phyloP scores from a whole-genome alignment of 2,113 vertebrate genomes.

The Gobio gobio region DNA sequence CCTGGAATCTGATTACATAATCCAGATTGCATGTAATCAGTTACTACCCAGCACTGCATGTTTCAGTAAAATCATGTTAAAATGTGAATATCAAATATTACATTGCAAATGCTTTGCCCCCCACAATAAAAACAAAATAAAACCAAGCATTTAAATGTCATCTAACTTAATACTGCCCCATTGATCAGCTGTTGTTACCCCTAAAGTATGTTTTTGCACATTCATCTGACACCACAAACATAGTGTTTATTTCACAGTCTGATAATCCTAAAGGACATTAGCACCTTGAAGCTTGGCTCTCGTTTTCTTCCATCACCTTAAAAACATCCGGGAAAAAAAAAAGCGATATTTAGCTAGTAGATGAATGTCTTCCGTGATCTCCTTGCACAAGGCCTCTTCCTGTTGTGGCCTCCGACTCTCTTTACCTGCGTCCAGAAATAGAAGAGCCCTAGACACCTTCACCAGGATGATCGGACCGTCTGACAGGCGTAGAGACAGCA shows the following conservation, averaged over 20 bases:
- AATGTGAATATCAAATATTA: too few relatives aligned
- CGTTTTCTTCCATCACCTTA: slow-evolving; percentile 15
- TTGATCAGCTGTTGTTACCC: too few relatives aligned
- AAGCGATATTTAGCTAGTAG: slow-evolving; percentile 16
- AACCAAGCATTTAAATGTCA: too few relatives aligned
- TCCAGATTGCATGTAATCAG: too few relatives aligned
- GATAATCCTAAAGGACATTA: slow-evolving; percentile 21
- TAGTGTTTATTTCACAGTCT: not conserved
- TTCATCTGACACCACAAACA: not conserved
- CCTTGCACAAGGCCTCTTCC: not conserved
- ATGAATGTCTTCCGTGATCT: slow-evolving; percentile 11
- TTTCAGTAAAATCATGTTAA: too few relatives aligned
- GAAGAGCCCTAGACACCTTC: slow-evolving; percentile 20
- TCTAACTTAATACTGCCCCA: not conserved
- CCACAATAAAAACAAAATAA: too few relatives aligned
- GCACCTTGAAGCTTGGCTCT: slow-evolving; percentile 18
- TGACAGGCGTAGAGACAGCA: slow-evolving; percentile 27
- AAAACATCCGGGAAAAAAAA: not conserved
- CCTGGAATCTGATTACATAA: too few relatives aligned
- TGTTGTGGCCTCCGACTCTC: not conserved
- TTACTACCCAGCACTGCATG: too few relatives aligned
- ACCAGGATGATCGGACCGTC: slow-evolving; percentile 8
- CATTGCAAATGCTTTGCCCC: too few relatives aligned
- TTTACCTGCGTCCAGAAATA: slow-evolving; percentile 31
- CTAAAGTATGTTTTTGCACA: too few relatives aligned